These are phyloP conservation scores for Leiothrix lutea DNA, from an alignment of 2,113 vertebrate genomes.

Conservation along the genomic window DNA sequence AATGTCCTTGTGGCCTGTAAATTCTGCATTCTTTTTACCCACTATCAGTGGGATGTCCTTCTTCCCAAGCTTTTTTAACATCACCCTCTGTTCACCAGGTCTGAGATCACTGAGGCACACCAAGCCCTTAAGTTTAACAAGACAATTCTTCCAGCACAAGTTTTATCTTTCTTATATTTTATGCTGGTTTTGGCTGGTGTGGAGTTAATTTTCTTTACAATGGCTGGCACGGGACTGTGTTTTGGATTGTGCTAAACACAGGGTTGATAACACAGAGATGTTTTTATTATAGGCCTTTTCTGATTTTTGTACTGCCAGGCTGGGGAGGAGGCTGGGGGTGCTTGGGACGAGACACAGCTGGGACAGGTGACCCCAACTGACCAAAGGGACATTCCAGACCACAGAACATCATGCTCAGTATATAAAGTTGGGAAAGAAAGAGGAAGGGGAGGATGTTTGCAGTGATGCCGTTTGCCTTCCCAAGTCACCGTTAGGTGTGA, in stretches of 20 bases:
- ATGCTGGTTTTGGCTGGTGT: background rate
- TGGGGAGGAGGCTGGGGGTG: background rate
- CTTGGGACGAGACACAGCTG: accelerated
- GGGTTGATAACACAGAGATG: accelerated
- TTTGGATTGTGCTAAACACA: background rate
- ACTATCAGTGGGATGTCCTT: background rate
- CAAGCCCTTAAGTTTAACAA: background rate
- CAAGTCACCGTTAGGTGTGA: accelerated
- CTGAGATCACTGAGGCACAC: background rate
- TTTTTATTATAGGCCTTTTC: background rate
- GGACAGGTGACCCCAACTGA: background rate
- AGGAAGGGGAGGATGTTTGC: accelerated
- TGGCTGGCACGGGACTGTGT: background rate
- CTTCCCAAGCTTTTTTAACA: background rate
- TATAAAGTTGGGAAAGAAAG: accelerated
- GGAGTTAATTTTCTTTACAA: background rate
- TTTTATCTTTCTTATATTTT: background rate
- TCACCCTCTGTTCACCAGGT: too few species aligned
- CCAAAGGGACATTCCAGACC: background rate
- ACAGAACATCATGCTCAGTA: background rate
- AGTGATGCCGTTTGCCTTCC: background rate
- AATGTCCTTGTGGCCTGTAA: background rate
- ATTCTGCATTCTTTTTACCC: background rate
- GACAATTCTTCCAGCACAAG: background rate
- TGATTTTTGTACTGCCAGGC: accelerated